Base-by-base conservation (phyloP, 2,113 vertebrate species). In the Dicerorhinus sumatrensis region DNA sequence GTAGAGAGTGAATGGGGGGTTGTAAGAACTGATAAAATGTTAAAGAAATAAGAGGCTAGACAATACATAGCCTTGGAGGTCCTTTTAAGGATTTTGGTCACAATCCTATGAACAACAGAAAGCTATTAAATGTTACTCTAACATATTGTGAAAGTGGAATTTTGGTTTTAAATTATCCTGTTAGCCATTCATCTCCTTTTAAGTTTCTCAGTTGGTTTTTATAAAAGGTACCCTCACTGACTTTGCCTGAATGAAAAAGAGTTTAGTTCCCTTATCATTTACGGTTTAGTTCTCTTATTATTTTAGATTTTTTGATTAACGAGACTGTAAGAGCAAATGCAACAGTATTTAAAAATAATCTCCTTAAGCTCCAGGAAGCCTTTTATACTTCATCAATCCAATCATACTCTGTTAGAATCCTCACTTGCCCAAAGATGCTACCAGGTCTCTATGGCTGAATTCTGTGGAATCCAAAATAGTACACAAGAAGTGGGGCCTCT, bases 291-390 rank as follows among this genome's bases (percentile, higher is more conserved):
- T 93, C 48, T 31, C 54, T 97, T 88, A 63, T 94, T 82, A 63
- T 63, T 90, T 82, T 48, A 97, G 75, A 93, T 56, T 87, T 88
- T 83, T 70, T 72, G 54, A 87, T 93, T 95, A 95, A 72, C 11
- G 9, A 81, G 39, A 93, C 51, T 67, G 25, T 89, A 63, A 90
- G 27, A 97, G 54, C 17, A 91, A 83, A 72, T 36, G 69, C 21
- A 91, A 72, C 51, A 72, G 70, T 72, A 93, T 95, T 89, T 86
- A 21, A 13, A 86, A 82, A 86, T 89, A 86, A 82, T 69, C 33
- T 86, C 54, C 69, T 86, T 82, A 87, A 76, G 31, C 62, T 46
- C 18, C 60, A 75, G 13, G 46, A 86, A 90, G 85, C 3, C 72
- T 82, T 97, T 83, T 88, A 82, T 65, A 93, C 39, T 72, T 76